phyloP scores from a whole-genome alignment of 2,797 vertebrate species.

The Brachyalestes nurse region DNA sequence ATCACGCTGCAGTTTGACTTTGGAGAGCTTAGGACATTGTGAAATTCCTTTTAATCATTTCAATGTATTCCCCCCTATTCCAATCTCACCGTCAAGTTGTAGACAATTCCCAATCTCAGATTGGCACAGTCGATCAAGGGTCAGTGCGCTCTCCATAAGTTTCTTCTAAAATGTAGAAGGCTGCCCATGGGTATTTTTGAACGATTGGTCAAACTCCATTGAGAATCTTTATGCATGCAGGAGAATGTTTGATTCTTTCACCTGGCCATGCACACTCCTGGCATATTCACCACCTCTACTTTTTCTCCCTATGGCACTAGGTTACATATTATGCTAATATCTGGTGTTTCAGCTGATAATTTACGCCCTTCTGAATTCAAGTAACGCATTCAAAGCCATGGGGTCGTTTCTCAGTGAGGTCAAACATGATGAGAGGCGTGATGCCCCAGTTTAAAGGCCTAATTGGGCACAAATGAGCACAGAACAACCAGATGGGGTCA shows the following conservation, averaged over 20 bases:
- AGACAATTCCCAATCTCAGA: constrained; percentile 23
- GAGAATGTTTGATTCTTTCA: not conserved
- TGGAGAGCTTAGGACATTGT: constrained; percentile 10
- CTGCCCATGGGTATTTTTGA: not conserved
- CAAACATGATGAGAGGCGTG: constrained; percentile 9
- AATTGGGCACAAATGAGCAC: constrained; percentile 36
- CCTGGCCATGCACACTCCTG: not conserved
- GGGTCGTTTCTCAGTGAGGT: not conserved
- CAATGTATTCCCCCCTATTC: not conserved
- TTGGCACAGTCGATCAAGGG: not conserved
- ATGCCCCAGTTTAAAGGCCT: constrained; percentile 23
- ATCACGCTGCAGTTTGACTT: constrained; percentile 14
- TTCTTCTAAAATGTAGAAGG: not conserved
- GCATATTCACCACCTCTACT: not conserved
- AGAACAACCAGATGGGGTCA: constrained; percentile 38
- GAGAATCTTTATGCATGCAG: constrained; percentile 1
- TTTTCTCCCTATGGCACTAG: not conserved
- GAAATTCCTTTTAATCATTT: constrained; percentile 1
- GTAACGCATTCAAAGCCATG: not conserved
- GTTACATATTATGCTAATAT: not conserved
- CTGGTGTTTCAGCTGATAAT: not conserved
- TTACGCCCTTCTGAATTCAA: not conserved
- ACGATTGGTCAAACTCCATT: not conserved
- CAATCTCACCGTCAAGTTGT: not conserved
- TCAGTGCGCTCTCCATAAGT: too few species aligned